These are phyloP conservation scores for Cololabis saira DNA, from an alignment of 2,113 vertebrate genomes.

Conservation along the genomic window DNA sequence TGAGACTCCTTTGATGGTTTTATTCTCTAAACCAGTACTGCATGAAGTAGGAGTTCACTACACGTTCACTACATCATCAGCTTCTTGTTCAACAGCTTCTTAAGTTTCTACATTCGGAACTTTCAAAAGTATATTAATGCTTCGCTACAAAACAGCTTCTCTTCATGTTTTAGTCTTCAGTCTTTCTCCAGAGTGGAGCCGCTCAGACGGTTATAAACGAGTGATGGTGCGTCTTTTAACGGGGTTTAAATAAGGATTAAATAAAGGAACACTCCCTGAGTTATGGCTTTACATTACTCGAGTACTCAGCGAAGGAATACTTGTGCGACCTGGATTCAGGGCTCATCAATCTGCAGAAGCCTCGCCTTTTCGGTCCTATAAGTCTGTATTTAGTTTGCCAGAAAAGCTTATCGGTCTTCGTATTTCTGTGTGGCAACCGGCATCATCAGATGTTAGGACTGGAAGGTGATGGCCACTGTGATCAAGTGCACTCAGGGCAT, in stretches of 20 bases:
- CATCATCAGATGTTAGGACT: conserved; percentile 7
- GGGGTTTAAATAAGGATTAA: conserved; percentile 42
- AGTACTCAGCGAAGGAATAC: too few species aligned
- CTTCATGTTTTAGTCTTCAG: conserved; percentile 45
- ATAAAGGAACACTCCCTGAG: conserved; percentile 29
- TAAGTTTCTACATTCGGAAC: conserved; percentile 39
- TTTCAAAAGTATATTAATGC: conserved; percentile 35
- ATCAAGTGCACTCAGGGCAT: conserved; percentile 1
- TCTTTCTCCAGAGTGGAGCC: conserved; percentile 34
- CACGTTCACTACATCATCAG: too few species aligned
- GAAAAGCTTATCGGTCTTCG: conserved; percentile 15
- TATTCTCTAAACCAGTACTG: conserved; percentile 7
- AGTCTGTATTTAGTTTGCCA: conserved; percentile 6
- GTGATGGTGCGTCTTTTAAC: conserved; percentile 35
- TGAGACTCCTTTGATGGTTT: background rate
- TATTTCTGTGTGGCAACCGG: background rate
- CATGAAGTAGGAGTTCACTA: conserved; percentile 22
- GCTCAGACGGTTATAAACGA: conserved; percentile 29
- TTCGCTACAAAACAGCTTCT: conserved; percentile 37
- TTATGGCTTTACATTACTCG: too few species aligned
- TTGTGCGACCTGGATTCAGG: conserved; percentile 14
- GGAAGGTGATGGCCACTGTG: background rate
- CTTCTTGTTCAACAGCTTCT: conserved; percentile 28
- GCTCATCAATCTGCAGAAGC: background rate
- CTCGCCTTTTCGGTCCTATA: background rate